phyloP scores from a whole-genome alignment of 2,888 invertebrate genomes.

The Heteropelma amictum region DNA sequence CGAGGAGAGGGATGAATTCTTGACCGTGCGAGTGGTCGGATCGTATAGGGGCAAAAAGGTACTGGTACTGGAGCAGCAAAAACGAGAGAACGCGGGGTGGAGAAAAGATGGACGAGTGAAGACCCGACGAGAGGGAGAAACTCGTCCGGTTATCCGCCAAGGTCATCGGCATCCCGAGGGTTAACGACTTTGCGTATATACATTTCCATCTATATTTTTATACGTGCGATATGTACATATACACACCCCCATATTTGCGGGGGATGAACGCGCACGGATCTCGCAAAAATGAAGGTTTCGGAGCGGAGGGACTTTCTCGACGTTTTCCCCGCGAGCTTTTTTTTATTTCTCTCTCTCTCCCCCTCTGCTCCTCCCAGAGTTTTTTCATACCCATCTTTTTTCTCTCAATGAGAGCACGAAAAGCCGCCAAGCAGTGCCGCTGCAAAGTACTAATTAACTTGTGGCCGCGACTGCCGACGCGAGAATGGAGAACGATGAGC shows the following conservation, averaged over 20 bases:
- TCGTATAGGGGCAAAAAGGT: background rate
- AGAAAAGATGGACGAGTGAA: conserved; percentile 1
- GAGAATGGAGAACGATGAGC: conserved; percentile 20
- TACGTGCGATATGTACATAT: background rate
- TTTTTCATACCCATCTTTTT: background rate
- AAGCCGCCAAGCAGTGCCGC: conserved; percentile 27
- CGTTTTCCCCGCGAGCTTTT: background rate
- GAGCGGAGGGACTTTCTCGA: conserved; percentile 19
- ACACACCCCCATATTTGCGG: too few species aligned
- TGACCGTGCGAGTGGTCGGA: conserved; percentile 20
- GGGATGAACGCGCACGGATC: conserved; percentile 37
- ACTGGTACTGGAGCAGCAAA: background rate
- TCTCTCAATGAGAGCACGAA: conserved; percentile 35
- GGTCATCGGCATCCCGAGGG: conserved; percentile 57
- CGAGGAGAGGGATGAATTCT: conserved; percentile 36
- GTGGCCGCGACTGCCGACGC: conserved; percentile 38
- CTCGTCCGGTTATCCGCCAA: conserved; percentile 41
- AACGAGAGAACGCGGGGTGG: background rate
- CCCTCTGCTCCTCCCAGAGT: background rate
- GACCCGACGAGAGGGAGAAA: conserved; percentile 25
- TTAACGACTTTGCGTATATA: conserved; percentile 59
- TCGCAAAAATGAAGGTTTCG: conserved; percentile 58
- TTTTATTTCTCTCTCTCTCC: background rate
- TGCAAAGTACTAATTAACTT: conserved; percentile 63
- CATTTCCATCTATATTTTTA: background rate